Evolutionary conservation across 2,797 vertebrate species (phyloP).

Genomic region (Brotula barbata): DNA sequence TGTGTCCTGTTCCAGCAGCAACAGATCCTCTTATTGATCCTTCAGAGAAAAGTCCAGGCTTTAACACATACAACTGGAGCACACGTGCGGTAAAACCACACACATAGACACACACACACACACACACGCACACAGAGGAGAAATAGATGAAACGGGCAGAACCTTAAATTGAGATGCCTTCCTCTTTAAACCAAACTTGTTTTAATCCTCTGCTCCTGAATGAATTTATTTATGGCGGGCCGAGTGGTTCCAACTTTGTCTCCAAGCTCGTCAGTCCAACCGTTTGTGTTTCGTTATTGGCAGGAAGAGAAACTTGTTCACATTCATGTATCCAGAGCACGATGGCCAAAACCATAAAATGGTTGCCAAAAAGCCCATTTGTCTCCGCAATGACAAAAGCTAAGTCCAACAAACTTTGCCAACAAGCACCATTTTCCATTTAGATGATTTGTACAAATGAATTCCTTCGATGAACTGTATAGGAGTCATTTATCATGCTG

Average conservation of each 20-base stretch:
- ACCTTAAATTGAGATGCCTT: constrained; percentile 25
- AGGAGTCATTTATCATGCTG: no score
- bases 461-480: no score
- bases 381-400: no score
- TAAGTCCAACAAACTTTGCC: background rate
- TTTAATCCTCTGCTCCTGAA: constrained; percentile 16
- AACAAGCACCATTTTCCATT: background rate
- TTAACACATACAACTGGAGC: constrained; percentile 45
- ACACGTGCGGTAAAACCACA: constrained; percentile 40
- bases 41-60: constrained; percentile 69
- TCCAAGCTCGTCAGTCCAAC: constrained; percentile 27
- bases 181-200: constrained; percentile 15
- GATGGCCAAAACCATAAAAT: constrained; percentile 5
- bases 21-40: constrained; percentile 82
- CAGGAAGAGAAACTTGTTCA: constrained; percentile 7
- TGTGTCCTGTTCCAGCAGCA: constrained; percentile 76
- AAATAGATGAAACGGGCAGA: constrained; percentile 9
- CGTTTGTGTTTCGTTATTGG: constrained; percentile 36
- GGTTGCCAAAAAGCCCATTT: background rate
- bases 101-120: constrained; percentile 2
- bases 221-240: constrained; percentile 30
- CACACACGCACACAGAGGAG: constrained; percentile 5
- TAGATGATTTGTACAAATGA: background rate
- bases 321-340: constrained; percentile 4
- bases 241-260: constrained; percentile 26